These are phyloP conservation scores for Drosophila glabriapex DNA, from an alignment of 2,888 invertebrate species.

Conservation along the genomic window DNA sequence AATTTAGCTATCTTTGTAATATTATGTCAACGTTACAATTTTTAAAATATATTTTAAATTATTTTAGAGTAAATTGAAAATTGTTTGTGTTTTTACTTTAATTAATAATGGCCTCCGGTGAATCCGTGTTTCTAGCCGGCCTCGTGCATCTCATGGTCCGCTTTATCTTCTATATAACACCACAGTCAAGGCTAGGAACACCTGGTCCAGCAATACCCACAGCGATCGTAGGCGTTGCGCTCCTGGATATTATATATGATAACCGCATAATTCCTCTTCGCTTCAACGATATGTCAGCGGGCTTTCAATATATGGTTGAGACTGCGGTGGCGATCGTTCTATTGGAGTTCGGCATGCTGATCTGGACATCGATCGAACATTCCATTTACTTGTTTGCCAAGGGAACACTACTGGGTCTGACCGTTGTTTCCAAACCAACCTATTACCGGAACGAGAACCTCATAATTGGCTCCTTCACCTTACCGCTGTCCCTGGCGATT, in stretches of 20 bases:
- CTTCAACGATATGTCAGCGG: background rate
- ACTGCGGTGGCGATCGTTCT: constrained; percentile 20
- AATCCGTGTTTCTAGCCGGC: constrained; percentile 35
- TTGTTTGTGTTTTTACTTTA: constrained; percentile 5
- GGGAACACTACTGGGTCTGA: constrained; percentile 22
- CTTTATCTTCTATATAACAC: constrained; percentile 16
- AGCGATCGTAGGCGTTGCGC: constrained; percentile 26
- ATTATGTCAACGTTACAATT: background rate
- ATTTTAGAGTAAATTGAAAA: constrained; percentile 2
- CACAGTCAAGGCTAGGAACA: constrained; percentile 24
- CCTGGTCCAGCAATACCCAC: constrained; percentile 39
- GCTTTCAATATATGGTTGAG: constrained; percentile 33
- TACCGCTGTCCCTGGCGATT: constrained; percentile 53
- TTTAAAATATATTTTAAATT: background rate
- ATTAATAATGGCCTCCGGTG: constrained; percentile 35
- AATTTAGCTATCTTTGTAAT: background rate
- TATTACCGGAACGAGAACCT: constrained; percentile 26
- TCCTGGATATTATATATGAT: constrained; percentile 53
- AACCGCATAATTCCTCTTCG: constrained; percentile 40
- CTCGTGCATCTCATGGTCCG: constrained; percentile 42
- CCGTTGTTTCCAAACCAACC: constrained; percentile 5
- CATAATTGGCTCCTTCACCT: constrained; percentile 51
- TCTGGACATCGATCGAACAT: constrained; percentile 53
- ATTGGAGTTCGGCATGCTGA: constrained; percentile 41
- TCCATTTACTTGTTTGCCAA: constrained; percentile 14